Evolutionary conservation across 2,113 vertebrate species (phyloP).

Genomic region (Eudyptes chrysolophus): DNA sequence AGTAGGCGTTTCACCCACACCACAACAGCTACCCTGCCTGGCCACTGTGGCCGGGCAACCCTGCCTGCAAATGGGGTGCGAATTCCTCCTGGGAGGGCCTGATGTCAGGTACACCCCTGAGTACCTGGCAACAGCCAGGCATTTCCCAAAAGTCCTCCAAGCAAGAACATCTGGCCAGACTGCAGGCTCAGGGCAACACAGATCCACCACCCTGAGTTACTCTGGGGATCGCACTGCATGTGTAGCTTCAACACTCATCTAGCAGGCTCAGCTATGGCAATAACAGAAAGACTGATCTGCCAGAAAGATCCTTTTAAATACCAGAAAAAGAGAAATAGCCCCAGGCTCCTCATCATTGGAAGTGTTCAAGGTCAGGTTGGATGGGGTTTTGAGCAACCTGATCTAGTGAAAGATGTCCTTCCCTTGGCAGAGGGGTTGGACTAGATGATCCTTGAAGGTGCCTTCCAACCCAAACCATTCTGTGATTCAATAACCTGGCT

Average conservation of each 20-base stretch:
- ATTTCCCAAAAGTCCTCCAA: neutral
- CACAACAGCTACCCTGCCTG: neutral
- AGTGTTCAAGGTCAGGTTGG: neutral
- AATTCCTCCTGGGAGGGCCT: neutral
- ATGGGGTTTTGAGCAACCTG: neutral
- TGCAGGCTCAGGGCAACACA: neutral
- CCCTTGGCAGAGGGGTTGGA: neutral
- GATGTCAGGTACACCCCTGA: neutral
- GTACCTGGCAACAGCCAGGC: neutral
- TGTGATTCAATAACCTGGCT: neutral
- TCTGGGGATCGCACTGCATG: neutral
- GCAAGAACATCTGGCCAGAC: neutral
- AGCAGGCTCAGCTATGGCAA: neutral
- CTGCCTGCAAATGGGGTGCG: fast-evolving
- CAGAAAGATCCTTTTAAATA: neutral
- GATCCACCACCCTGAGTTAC: neutral
- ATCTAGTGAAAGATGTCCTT: neutral
- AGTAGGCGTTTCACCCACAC: neutral
- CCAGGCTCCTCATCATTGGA: neutral
- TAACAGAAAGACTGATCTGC: neutral
- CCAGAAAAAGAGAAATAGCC: neutral
- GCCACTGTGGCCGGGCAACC: neutral
- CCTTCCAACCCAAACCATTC: neutral
- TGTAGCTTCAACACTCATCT: neutral
- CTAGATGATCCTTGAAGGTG: neutral